phyloP scores from a whole-genome alignment of 2,797 vertebrate genomes.

The Darevskia mixta region DNA sequence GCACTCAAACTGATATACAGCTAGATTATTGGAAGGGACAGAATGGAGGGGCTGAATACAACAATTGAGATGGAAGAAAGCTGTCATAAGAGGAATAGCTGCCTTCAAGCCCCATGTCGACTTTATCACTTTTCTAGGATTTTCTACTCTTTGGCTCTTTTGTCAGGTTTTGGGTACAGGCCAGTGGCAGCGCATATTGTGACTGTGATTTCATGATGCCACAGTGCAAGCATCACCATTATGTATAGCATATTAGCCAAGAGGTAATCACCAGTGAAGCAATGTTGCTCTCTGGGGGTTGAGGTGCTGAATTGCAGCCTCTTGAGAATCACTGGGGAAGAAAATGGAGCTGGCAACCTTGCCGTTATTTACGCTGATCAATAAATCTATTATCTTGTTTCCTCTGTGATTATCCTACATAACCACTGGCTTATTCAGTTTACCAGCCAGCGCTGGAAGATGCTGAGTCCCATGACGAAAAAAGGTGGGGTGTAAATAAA shows the following conservation, averaged over 20 bases:
- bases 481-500: no score
- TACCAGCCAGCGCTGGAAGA: not conserved
- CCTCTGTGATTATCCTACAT: not conserved
- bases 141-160: not conserved
- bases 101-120: not conserved
- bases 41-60: not conserved
- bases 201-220: not conserved
- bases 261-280: not conserved
- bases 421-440: not conserved
- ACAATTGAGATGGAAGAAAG: not conserved
- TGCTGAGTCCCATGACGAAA: no score
- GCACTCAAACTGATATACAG: not conserved
- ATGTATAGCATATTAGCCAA: not conserved
- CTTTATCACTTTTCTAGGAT: not conserved
- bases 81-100: not conserved
- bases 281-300: constrained; percentile 36
- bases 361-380: not conserved
- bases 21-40: not conserved
- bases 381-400: not conserved
- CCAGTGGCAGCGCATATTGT: not conserved
- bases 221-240: not conserved
- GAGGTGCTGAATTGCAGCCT: not conserved
- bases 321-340: not conserved
- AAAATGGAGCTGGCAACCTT: not conserved
- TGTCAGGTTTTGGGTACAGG: not conserved